Percentiles rank a stretch among this genome's conserved stretches.
Conservation (phyloP, 2,797 vertebrate species). For the Macropodus opercularis region DNA sequence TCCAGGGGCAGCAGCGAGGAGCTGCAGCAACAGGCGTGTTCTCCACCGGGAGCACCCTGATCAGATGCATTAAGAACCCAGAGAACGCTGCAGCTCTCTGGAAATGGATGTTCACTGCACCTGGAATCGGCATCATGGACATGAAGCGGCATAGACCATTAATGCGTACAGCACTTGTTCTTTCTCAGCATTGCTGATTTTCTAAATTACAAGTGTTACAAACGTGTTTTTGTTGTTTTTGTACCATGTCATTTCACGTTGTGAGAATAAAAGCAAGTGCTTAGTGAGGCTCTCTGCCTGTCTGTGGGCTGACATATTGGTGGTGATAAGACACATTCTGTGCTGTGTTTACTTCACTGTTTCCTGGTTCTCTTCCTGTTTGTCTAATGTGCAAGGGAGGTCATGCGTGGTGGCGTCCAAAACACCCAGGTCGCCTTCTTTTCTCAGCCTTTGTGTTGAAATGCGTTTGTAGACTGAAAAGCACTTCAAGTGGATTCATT, state of each 20-base stretch:
- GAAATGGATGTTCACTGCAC: conserved; percentile 6
- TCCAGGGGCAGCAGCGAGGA: conserved; percentile 37
- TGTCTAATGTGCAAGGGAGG: conserved; percentile 75
- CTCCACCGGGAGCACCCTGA: conserved; percentile 40
- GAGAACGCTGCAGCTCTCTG: no score
- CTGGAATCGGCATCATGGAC: conserved; percentile 21
- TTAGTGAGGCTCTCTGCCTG: conserved; percentile 18
- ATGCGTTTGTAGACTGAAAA: background rate
- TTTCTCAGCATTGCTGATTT: conserved; percentile 18
- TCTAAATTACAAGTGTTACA: conserved; percentile 43
- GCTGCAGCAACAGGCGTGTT: conserved; percentile 19
- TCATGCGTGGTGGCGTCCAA: conserved; percentile 80
- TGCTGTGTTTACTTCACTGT: conserved; percentile 50
- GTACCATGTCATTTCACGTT: conserved; percentile 41
- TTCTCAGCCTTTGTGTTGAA: background rate
- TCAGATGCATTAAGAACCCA: conserved; percentile 5
- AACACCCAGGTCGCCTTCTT: conserved; percentile 32
- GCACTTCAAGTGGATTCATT: background rate
- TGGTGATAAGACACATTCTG: conserved; percentile 48
- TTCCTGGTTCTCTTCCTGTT: conserved; percentile 85
- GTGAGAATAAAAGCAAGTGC: conserved; percentile 46
- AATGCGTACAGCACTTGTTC: conserved; percentile 27
- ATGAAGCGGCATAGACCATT: conserved; percentile 21
- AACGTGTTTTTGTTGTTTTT: conserved; percentile 33
- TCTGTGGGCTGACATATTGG: conserved; percentile 34